Base-by-base conservation (phyloP, 2,797 vertebrate genomes). In the Thaleichthys pacificus region DNA sequence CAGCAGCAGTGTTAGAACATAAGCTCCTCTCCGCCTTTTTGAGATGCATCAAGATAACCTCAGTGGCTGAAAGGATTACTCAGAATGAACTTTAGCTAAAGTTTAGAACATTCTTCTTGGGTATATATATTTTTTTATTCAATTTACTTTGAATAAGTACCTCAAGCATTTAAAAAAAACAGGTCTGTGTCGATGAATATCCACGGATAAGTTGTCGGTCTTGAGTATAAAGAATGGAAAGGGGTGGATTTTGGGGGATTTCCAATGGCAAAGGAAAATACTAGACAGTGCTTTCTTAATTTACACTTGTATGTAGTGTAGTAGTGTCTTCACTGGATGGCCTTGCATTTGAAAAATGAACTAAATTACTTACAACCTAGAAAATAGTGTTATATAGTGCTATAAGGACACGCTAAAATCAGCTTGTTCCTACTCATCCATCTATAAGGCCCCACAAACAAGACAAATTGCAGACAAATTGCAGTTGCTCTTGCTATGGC, bases 11-110 rank as follows among this genome's bases (percentile, higher is more conserved):
- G 73, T 74, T 54, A 17, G 57, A 78, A 69, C 89, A 85, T 87
- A 91, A 90, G 86, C 81, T 78, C 84, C 79, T 86, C 79, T 77
- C 65, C 78, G 81, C 80, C 81, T 88, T 87, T 88, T 88, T 87
- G 85, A 82, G 85, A 89, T 87, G 78, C 78, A 86, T 86, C 82
- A 14, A 84, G 90, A 92, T 90, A 88, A 91, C 80, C 84, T 89
- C 80, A 84, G 84, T 80, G 76, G 84, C 85, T 79, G 61, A 68
- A 57, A 81, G 87, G 89, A 91, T 89, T 88, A 88, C 47, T 74
- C 68, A 56, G 68, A 81, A 82, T 80, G 73, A 83, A 87, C 78
- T 85, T 84, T 77, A 70, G 26, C 74, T 61, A 66, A 76, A 80
- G 68, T 82, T 86, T 75, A 79, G 67, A 80, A 74, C 64, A 51